Evolutionary conservation across 2,113 vertebrate genomes (phyloP), one percentile per base, ranked within the genome.

Genomic region (Centrocercus urophasianus): DNA sequence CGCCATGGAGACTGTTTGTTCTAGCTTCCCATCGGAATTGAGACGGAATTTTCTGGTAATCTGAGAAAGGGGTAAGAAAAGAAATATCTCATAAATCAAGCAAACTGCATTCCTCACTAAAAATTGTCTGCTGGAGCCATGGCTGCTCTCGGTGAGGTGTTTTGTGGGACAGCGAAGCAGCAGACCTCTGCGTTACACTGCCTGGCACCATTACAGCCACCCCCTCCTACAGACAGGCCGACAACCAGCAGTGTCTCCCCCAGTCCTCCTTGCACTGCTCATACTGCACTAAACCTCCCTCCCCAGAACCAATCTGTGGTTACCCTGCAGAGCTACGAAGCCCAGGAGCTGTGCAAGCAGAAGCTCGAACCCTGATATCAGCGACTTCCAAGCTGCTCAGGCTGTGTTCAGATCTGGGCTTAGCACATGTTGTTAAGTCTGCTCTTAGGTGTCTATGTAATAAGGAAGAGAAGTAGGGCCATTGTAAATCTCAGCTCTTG

Each of bases 1-100:
- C 93, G 98, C 98, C 99, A 99, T 99, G 86, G 98, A 99, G 96
- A 99, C 98, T 0, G 98, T 99, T 98, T 99, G 99, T 96, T 99
- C 99, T 89, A 99, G 98, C 95, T 97, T 99, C 89, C 99, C 99
- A 40, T 99, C 99, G 0, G 98, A 96, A 88, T 96, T 98, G 88
- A 99, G 98, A 91, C 98, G 97, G 97, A 99, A 98, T 95, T 98
- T 98, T 93, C 99, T 97, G 76, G 98, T 98, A 86, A 99, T 98
- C 99, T 99, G 76, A 78, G 89, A 11, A 73, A 22, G 7, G 47
- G 43, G 10, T 2, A 38, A 59, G 34, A 28, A 82, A 77, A 93
- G 24, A 81, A 70, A 36, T 1, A 76, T 12, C 20, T n/a, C 30
- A 91, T 0, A 85, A 90, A 95, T 84, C 84, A 76, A 96, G 60